Base-by-base conservation (phyloP, 2,888 invertebrate genomes). In the Agrotis segetum region DNA sequence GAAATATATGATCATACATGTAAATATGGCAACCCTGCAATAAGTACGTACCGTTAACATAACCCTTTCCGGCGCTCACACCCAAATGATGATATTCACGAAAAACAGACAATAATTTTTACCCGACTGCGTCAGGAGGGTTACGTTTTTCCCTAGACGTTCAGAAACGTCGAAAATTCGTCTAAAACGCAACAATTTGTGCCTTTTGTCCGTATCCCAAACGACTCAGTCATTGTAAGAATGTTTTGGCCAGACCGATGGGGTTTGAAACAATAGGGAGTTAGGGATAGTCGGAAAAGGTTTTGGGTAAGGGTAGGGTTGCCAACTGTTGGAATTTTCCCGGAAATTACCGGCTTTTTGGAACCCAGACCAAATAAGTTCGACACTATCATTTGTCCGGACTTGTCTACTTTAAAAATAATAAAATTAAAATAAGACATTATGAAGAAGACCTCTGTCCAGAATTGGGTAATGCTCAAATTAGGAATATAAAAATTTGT, bases 141-240 rank as follows among this genome's bases (percentile, higher is more conserved):
- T 40, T 40, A 40, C 40, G 9, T 40, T 40, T 56, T 74, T 63
- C 73, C 63, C 67, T 66, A 69, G 63, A 72, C 60, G 66, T 58
- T 65, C 34, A 64, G 67, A 72, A 63, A 62, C 52, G 58, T 58
- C 55, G 59, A 77, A 80, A 82, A 66, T 83, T 80, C 67, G 66
- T 73, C 77, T 73, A 75, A 86, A 87, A 81, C 74, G 79, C 75
- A 76, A 85, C 84, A 88, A 88, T 88, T 88, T 86, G 79, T 66
- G 79, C 79, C 82, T 84, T 87, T 87, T 88, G 87, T 85, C 75
- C 70, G 71, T 66, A 62, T 81, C 73, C 82, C 78, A 77, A 78
- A 75, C 77, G 83, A 82, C 82, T 82, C 75, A 79, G 83, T 80
- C 82, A 82, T 82, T 85, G 85, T 83, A 81, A 82, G 85, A 84